Base-by-base conservation (phyloP, 2,113 vertebrate genomes). In the Festucalex cinctus region DNA sequence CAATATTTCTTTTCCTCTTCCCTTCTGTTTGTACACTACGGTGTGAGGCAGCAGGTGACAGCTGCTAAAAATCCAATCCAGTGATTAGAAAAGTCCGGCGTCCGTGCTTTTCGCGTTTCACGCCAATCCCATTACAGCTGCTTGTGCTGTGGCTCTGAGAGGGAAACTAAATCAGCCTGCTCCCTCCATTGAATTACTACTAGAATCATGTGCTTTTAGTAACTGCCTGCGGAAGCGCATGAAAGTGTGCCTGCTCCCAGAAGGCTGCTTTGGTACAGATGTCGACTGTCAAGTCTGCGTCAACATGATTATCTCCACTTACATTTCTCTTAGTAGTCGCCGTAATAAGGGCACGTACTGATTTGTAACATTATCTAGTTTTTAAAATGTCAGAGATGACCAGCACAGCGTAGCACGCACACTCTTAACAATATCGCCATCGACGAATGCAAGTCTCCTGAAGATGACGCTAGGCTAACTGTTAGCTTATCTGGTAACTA, bases 171-270 rank as follows among this genome's bases (percentile, higher is more conserved):
- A 82, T 82, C 77, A 78, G 20, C 64, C 65, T 22, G 13, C 69
- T 83, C 75, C 64, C 73, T 76, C 69, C 74, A 74, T 74, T 78
- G 70, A 80, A 81, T 86, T 85, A 79, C 84, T 79, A 75, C 74
- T 49, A 3, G 65, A 80, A 83, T 83, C 72, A 75, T 83, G 76
- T 70, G 76, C 70, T 75, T 83, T 80, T 70, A 85, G 68, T 65
- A 75, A 79, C 68, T 69, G 73, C 70, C 74, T 71, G 65, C 71
- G 75, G 78, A 82, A 70, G 61, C 65, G 44, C 80, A 72, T 71
- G 41, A 74, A 78, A 76, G 73, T 65, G 64, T 62, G 43, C 22
- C 58, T n/a, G 59, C 39, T 49, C 74, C 43, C 70, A 14, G 61
- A 68, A 75, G 76, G 68, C 57, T 63, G 58, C 24, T 70, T 75